Base-by-base conservation (phyloP, 2,113 vertebrate species). In the Hemichromis elongatus region DNA sequence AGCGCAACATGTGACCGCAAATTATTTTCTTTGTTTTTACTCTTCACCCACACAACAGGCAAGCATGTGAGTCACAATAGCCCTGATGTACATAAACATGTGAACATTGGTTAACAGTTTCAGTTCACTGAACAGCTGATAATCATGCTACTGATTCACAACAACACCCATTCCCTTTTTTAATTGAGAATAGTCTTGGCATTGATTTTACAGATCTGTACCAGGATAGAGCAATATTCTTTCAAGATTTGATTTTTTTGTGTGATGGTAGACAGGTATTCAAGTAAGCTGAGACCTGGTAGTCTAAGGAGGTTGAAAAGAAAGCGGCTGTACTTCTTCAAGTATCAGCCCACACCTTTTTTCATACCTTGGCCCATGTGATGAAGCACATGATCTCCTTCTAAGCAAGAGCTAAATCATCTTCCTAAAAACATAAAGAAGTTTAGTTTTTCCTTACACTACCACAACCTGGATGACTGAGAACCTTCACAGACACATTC, bases 201-300 rank as follows among this genome's bases (percentile, higher is more conserved):
- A 40, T 24, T 68, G n/a, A 70, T 18, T 45, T 16, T 70, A 26
- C 8, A 47, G 2, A 45, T 47, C 66, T 45, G 21, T 70, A 26
- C 3, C 0, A 2, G 40, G 0, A 47, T 18, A 10, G 40, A 47
- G 9, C 40, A 45, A 37, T 37, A 45, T 45, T 70, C 2, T 47
- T 73, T 14, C 9, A 28, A 28, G 14, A 73, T 47, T 73, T 18
- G 0, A 5, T 70, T 45, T 16, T 24, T 26, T 28, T 45, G 7
- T 4, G 21, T 0, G 3, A 28, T 28, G 14, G 14, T 73, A 18
- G 40, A 28, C 5, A 4, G 24, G 0, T 73, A 47, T 3, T 73
- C 5, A 73, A 2, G 14, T 28, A 14, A 28, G 21, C 10, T 73
- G 40, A 73, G 68, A 47, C 19, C 24, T 19, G 68, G 24, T 47